Evolutionary conservation across 2,113 vertebrate genomes (phyloP).

Genomic region (Clarias batrachus): DNA sequence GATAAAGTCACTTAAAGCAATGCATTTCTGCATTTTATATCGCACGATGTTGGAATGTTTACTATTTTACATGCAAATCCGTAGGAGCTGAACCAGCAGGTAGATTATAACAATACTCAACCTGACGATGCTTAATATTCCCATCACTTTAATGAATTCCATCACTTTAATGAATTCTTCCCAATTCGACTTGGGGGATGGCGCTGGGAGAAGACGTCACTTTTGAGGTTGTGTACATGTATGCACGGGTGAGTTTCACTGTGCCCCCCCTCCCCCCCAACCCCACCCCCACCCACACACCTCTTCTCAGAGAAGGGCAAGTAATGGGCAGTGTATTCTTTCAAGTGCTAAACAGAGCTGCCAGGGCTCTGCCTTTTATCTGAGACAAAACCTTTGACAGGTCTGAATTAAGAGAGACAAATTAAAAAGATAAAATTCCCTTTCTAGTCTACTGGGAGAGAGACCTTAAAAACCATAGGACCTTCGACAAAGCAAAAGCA

Average conservation of each 20-base stretch:
- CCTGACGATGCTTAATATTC: neutral
- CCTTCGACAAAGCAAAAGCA: slow-evolving; percentile 39
- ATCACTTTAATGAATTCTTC: neutral
- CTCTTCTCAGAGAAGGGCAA: slow-evolving; percentile 20
- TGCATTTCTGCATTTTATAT: neutral
- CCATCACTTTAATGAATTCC: neutral
- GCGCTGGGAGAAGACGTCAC: no score
- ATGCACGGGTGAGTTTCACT: neutral
- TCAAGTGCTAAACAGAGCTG: slow-evolving; percentile 44
- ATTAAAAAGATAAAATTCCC: slow-evolving; percentile 54
- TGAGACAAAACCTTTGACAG: slow-evolving; percentile 32
- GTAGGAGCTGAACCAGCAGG: neutral
- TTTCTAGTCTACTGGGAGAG: slow-evolving; percentile 44
- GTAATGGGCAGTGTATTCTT: slow-evolving; percentile 42
- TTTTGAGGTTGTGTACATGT: neutral
- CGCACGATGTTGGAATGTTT: neutral
- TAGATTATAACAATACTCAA: neutral
- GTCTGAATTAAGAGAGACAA: slow-evolving; percentile 46
- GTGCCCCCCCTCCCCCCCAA: neutral
- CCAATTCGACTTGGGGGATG: neutral
- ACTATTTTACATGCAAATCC: neutral
- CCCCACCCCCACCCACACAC: neutral
- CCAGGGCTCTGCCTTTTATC: slow-evolving; percentile 40
- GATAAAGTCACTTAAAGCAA: neutral
- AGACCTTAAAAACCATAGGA: slow-evolving; percentile 38